Conservation (phyloP, 2,113 vertebrate genomes). For the Mungos mungo region DNA sequence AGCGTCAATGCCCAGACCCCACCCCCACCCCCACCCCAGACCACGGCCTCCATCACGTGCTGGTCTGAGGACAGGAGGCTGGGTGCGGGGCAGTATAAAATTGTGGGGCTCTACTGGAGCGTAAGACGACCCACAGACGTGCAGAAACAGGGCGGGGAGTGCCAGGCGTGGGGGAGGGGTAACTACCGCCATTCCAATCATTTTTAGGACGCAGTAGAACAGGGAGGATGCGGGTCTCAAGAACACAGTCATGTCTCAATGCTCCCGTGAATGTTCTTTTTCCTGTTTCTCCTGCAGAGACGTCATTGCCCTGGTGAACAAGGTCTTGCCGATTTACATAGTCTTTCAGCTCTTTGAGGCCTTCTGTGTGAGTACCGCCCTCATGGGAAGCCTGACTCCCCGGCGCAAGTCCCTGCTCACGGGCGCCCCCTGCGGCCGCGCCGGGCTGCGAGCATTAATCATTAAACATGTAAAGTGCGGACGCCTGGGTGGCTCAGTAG, state of each 20-base stretch:
- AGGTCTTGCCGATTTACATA: conserved; percentile 79
- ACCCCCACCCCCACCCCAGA: too few relatives aligned
- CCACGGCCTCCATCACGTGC: not conserved
- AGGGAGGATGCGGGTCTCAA: not conserved
- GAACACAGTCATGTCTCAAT: rapidly evolving
- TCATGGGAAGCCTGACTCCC: not conserved
- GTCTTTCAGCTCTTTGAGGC: conserved; percentile 86
- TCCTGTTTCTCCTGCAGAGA: conserved; percentile 70
- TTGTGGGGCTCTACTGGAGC: not conserved
- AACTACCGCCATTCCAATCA: not conserved
- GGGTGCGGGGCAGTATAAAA: rapidly evolving
- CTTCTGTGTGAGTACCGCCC: conserved; percentile 79
- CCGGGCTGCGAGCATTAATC: not conserved
- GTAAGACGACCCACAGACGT: not conserved
- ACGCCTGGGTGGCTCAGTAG: too few relatives aligned
- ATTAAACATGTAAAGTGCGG: not conserved
- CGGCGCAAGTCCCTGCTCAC: rapidly evolving
- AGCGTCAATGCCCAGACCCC: rapidly evolving
- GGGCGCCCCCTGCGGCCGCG: not conserved
- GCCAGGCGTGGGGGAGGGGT: too few relatives aligned
- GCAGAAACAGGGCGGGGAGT: not conserved
- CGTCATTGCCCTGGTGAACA: conserved; percentile 78
- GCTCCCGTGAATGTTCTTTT: not conserved
- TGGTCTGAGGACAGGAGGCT: not conserved
- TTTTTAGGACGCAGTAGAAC: rapidly evolving